Base-by-base conservation (phyloP, 2,888 invertebrate genomes). In the Priocnemis perturbator region DNA sequence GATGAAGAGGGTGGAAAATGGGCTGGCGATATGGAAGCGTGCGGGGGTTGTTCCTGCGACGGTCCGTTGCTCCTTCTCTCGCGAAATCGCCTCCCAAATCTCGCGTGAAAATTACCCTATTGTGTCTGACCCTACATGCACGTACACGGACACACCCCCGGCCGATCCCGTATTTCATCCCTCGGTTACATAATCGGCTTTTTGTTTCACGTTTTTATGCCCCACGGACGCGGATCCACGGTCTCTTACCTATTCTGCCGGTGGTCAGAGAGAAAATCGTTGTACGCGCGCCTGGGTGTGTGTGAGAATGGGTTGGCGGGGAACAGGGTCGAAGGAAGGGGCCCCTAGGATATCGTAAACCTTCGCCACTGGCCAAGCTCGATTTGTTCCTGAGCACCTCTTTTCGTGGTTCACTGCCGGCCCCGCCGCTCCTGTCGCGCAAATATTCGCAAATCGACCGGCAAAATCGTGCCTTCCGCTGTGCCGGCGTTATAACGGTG, bases 51-150 rank as follows among this genome's bases (percentile, higher is more conserved):
- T n/a, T n/a, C n/a, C 58, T 30, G 63, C 62, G 26, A 53, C 11
- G 67, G 57, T 47, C 61, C 52, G 67, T 7, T 61, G 60, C 69
- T 79, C 74, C 72, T 74, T 80, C 81, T 83, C 81, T 77, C 85
- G 85, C 82, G 81, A 86, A 84, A 88, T 88, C 88, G 86, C 86
- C 85, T 87, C 85, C 85, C 88, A 89, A 89, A 89, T 88, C 88
- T 88, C 88, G 88, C 89, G 89, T 88, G 89, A 89, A 88, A 88
- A 89, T 89, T 89, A 88, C 88, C 88, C 89, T 85, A 89, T 89
- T 89, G 88, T 88, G 77, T 79, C 80, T 76, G 73, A 72, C 47
- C 76, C 37, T 37, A 71, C 72, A 72, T 68, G 73, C 61, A 73
- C 76, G 52, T 61, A 52, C 62, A 48, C 64, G 69, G 50, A 67